Evolutionary conservation across 2,797 vertebrate genomes (phyloP).

Genomic region (Trachurus trachurus): DNA sequence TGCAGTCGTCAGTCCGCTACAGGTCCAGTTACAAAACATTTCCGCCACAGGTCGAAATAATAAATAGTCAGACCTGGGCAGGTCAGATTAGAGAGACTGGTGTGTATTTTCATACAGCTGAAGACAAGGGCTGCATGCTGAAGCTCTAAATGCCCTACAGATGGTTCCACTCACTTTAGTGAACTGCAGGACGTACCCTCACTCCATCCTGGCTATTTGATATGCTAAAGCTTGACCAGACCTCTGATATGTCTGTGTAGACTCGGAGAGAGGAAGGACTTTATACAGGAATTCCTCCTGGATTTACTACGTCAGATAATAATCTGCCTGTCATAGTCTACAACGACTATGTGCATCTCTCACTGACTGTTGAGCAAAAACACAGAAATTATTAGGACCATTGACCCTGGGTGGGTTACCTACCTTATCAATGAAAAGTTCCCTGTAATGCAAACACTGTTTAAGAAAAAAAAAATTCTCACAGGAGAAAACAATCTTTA

Average conservation of each 20-base stretch:
- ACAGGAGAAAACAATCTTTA: not conserved
- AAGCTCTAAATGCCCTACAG: constrained; percentile 70
- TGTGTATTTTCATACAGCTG: constrained; percentile 78
- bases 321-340: constrained; percentile 50
- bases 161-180: constrained; percentile 74
- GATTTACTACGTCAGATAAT: constrained; percentile 47
- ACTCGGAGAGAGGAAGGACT: constrained; percentile 44
- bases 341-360: constrained; percentile 22
- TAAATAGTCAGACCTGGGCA: constrained; percentile 68
- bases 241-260: constrained; percentile 43
- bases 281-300: constrained; percentile 44
- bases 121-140: constrained; percentile 65
- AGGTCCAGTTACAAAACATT: constrained; percentile 77
- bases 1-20: constrained; percentile 38
- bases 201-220: constrained; percentile 61
- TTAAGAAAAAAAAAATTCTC: not conserved
- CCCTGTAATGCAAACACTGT: not conserved
- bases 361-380: constrained; percentile 14
- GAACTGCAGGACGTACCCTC: constrained; percentile 59
- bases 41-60: constrained; percentile 76
- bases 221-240: constrained; percentile 60
- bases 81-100: constrained; percentile 65
- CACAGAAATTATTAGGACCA: not conserved
- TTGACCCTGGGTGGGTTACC: not conserved
- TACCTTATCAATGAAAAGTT: not conserved